A percentile compares a stretch with the other conserved stretches of the same genome.
Conservation (phyloP, 35 echinoderm and acorn worm genomes). For the Ophiothrix spiculata region DNA sequence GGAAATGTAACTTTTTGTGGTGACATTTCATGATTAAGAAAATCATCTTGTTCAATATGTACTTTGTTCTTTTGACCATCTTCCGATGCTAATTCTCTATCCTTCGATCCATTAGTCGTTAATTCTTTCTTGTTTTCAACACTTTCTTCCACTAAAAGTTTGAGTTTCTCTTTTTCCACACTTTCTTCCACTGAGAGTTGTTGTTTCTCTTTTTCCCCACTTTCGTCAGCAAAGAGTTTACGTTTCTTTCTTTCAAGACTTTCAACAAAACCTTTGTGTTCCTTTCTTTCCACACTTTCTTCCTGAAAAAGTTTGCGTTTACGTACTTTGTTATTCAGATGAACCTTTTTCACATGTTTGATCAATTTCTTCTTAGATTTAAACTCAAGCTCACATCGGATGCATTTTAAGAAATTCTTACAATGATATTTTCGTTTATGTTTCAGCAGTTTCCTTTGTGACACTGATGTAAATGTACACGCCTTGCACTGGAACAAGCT, state of each 20-base stretch:
- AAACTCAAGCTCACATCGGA: not conserved
- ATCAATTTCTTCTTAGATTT: not conserved
- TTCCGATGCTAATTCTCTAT: not conserved
- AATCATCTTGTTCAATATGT: not conserved
- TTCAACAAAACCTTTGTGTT: not conserved
- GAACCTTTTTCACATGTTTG: not conserved
- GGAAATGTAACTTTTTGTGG: not conserved
- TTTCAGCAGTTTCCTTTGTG: not conserved
- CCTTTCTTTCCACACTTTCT: not conserved
- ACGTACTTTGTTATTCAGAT: no score
- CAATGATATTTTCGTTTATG: not conserved
- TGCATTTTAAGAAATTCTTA: not conserved
- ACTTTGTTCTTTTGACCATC: not conserved
- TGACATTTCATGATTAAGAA: not conserved
- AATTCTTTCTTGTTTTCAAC: not conserved
- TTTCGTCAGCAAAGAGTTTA: not conserved
- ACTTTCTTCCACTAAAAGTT: not conserved
- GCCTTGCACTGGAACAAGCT: not conserved
- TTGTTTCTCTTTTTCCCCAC: not conserved
- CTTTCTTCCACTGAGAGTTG: not conserved
- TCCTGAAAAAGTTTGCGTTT: no score
- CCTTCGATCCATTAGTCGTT: not conserved
- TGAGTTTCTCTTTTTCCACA: not conserved
- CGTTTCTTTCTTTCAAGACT: not conserved
- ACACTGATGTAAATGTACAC: not conserved